Base-by-base conservation (phyloP, 2,888 invertebrate species). In the Oligia strigilis region DNA sequence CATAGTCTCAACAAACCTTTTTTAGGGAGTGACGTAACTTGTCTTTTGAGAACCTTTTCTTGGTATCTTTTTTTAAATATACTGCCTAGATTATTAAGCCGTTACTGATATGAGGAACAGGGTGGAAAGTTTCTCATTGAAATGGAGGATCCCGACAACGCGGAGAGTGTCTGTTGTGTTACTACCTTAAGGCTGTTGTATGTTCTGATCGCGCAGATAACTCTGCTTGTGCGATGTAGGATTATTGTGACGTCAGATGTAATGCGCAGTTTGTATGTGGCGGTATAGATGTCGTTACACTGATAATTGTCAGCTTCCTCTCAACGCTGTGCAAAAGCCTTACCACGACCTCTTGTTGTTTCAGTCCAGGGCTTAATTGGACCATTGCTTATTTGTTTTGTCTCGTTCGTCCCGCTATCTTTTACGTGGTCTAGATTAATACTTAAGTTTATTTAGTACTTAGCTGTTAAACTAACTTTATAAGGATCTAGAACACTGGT, bases 401-500 rank as follows among this genome's bases (percentile, higher is more conserved):
- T 19, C 43, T 17, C n/a, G n/a, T n/a, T 66, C 36, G 5, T 55
- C 0, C 13, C 17, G n/a, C 40, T 13, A 77, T 29, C 52, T 64
- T 62, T 14, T n/a, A n/a, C 14, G 5, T 29, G 36, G 1, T 64
- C 55, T 55, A n/a, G 13, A 58, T 70, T 49, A 40, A n/a, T 60
- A 46, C 29, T 29, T 1, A 52, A 67, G 23, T 82, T 78, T 72
- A 72, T 36, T 77, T 62, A 55, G 60, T 49, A 52, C 58, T 66
- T 60, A 43, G n/a, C 17, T 46, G 62, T 73, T 58, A 62, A 70
- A 71, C 29, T 72, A 36, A n/a, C 9, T 72, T 70, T 46, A 72
- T 70, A 70, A 84, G 52, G 40, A 83, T 84, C 75, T 84, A 62
- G 81, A 73, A 36, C 71, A 62, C 55, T n/a, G 5, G 55, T 49